phyloP scores from a whole-genome alignment of 2,113 vertebrate species.

The Notothenia coriiceps region DNA sequence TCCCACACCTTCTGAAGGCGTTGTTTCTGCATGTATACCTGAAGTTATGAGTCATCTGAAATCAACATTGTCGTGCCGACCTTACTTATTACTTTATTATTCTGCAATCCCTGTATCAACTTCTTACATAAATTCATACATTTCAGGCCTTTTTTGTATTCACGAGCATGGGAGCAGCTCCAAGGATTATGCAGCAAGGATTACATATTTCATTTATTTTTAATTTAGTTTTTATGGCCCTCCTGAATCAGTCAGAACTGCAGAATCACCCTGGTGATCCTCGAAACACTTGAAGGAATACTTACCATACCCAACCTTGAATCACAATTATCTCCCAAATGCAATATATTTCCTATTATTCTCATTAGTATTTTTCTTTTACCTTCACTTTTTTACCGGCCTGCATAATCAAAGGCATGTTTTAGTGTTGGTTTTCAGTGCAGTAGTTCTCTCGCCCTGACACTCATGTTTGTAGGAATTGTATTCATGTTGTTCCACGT shows the following conservation, averaged over 20 bases:
- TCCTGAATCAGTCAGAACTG: neutral
- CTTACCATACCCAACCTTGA: neutral
- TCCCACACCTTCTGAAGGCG: neutral
- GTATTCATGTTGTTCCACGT: neutral
- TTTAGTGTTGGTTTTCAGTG: neutral
- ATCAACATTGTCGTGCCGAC: neutral
- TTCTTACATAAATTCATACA: neutral
- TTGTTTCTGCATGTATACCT: neutral
- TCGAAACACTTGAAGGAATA: neutral
- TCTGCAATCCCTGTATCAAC: neutral
- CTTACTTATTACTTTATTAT: constrained; percentile 1
- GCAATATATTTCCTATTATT: neutral
- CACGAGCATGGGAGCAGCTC: neutral
- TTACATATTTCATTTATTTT: neutral
- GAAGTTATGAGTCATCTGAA: neutral
- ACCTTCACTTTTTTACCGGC: constrained; percentile 8
- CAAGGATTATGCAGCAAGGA: neutral
- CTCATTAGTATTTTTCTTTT: neutral
- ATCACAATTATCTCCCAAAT: neutral
- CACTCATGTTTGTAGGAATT: neutral
- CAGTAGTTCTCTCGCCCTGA: neutral
- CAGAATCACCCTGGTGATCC: neutral
- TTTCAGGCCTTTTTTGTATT: neutral
- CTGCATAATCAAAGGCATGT: neutral
- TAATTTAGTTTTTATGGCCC: neutral